Base-by-base conservation (phyloP, 2,113 vertebrate genomes). In the Phaethornis superciliosus region DNA sequence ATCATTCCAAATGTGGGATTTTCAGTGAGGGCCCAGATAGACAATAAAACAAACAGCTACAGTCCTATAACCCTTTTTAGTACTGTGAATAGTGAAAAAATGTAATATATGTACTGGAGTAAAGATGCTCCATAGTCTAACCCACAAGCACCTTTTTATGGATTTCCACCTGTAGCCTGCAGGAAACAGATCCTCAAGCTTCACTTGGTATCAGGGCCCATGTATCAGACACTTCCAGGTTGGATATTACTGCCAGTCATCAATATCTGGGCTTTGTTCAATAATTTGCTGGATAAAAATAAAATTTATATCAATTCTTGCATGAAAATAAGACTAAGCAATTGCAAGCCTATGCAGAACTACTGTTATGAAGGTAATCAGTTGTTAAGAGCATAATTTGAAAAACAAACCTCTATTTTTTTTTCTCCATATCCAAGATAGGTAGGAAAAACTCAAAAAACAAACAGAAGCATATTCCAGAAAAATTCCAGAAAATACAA, bases 161-260 rank as follows among this genome's bases (percentile, higher is more conserved):
- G 47, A 40, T 52, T 60, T 32, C 28, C 5, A 6, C 55, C 32
- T 63, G 28, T 24, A 92, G 83, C 42, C 9, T 24, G 32, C n/a
- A 83, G 75, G 60, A 74, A 67, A 47, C 0, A n/a, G 60, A 56
- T 37, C 54, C 55, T 60, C n/a, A 52, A 23, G 15, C 13, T 49
- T 42, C 32, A 52, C 33, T 78, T 0, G 0, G 37, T 54, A 5
- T 68, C 46, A 22, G 2, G 6, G 18, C n/a, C 55, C 30, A 10
- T 2, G 0, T 19, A 37, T 15, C 58, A 42, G 30, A 58, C 23
- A 24, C 59, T 60, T 91, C 28, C 44, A 60, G 44, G 51, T 60
- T 58, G 51, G 0, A 0, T 83, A 77, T 65, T 44, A 5, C 81
- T 81, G 35, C 51, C 37, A 55, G 32, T 69, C 23, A 81, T 23